phyloP scores from a whole-genome alignment of 2,113 vertebrate genomes.

The Tapirus terrestris region DNA sequence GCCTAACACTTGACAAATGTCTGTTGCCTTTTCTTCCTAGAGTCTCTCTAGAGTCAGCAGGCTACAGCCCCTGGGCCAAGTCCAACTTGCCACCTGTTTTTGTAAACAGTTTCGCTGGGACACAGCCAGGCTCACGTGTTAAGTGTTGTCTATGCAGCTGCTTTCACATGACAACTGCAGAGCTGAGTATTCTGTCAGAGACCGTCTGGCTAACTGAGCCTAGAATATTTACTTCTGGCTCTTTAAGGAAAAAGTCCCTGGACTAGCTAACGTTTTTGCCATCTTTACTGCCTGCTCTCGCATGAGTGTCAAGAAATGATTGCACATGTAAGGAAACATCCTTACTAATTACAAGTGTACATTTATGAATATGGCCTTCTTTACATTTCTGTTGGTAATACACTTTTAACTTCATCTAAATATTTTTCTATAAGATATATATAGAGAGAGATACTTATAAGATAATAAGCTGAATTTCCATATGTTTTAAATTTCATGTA shows the following conservation, averaged over 20 bases:
- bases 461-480: constrained; percentile 34
- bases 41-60: neutral
- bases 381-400: neutral
- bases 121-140: neutral
- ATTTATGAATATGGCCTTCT: neutral
- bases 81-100: neutral
- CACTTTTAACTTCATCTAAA: neutral
- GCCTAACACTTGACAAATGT: neutral
- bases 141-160: neutral
- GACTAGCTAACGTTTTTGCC: neutral
- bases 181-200: neutral
- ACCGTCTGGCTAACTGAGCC: too few species aligned
- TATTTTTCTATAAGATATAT: neutral
- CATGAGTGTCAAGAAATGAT: neutral
- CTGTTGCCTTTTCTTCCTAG: neutral
- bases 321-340: neutral
- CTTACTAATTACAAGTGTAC: neutral
- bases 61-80: neutral
- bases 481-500: constrained; percentile 26
- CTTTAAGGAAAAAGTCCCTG: neutral
- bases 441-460: neutral
- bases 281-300: neutral
- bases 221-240: too few species aligned
- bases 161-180: neutral
- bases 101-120: neutral